These are phyloP conservation scores for Drosophila seguyi DNA, from an alignment of 1,140 invertebrate genomes.

Conservation along the genomic window DNA sequence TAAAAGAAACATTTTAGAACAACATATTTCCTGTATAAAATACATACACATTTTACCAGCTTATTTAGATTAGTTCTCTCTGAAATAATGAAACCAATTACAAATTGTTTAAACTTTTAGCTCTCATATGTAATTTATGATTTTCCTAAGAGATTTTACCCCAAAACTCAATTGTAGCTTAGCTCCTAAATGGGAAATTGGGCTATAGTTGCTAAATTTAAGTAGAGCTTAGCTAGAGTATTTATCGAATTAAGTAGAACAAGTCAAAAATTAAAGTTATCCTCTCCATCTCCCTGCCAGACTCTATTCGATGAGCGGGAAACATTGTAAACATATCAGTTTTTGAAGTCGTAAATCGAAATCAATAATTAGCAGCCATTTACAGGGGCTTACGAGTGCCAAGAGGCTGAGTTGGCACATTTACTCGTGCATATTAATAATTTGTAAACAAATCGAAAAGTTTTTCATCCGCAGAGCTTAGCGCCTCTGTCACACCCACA, in stretches of 20 bases:
- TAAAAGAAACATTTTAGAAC: constrained; percentile 5
- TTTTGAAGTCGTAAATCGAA: constrained; percentile 10
- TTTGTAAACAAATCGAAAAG: constrained; percentile 51
- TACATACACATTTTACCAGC: background rate
- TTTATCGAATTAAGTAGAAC: constrained; percentile 30
- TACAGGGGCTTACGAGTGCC: constrained; percentile 45
- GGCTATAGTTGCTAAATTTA: constrained; percentile 29
- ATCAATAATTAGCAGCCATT: constrained; percentile 44
- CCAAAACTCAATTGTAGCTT: constrained; percentile 32
- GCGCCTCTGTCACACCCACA: constrained; percentile 30
- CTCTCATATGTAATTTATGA: background rate
- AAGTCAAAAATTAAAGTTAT: constrained; percentile 8
- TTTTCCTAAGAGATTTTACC: constrained; percentile 2
- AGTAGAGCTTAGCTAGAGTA: constrained; percentile 23
- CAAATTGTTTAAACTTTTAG: background rate
- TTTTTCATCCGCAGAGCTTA: constrained; percentile 51
- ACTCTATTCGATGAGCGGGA: background rate
- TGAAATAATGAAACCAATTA: background rate
- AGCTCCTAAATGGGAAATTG: constrained; percentile 39
- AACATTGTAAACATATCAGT: constrained; percentile 11
- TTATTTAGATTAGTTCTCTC: constrained; percentile 10
- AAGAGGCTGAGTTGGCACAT: constrained; percentile 3
- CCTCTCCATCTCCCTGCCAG: background rate
- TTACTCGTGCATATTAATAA: constrained; percentile 31
- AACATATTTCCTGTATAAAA: constrained; percentile 6